A percentile compares a stretch with the other conserved stretches of the same genome.
These are phyloP conservation scores for Leptinotarsa juncta DNA, from an alignment of 2,888 invertebrate genomes.

Conservation along the genomic window DNA sequence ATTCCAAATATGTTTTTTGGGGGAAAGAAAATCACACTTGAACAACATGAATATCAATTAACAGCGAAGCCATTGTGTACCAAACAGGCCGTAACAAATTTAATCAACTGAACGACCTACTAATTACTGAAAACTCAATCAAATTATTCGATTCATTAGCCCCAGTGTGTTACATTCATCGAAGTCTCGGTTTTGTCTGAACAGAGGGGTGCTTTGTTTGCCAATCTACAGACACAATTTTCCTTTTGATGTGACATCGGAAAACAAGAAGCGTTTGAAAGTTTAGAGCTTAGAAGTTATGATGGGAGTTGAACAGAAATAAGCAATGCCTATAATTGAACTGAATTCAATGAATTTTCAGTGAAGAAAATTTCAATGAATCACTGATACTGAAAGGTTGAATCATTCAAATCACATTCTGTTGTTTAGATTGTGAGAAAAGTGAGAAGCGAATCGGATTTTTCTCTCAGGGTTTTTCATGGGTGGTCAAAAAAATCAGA, in stretches of 20 bases:
- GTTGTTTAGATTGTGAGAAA: no score
- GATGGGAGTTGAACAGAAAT: no score
- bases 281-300: no score
- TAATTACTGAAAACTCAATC: constrained; percentile 12
- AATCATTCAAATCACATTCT: no score
- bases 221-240: neutral
- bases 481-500: no score
- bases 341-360: no score
- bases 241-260: neutral
- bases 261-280: neutral
- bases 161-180: neutral
- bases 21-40: neutral
- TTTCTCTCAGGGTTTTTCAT: no score
- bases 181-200: neutral
- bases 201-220: neutral
- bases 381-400: no score
- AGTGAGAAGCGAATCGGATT: no score
- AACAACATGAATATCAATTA: constrained; percentile 11
- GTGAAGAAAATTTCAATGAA: no score
- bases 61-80: neutral
- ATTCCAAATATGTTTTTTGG: neutral
- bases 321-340: no score
- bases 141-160: constrained; percentile 10
- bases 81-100: neutral
- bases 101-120: constrained; percentile 9